Evolutionary conservation across 2,797 vertebrate species (phyloP).

Genomic region (Danio tinwini): DNA sequence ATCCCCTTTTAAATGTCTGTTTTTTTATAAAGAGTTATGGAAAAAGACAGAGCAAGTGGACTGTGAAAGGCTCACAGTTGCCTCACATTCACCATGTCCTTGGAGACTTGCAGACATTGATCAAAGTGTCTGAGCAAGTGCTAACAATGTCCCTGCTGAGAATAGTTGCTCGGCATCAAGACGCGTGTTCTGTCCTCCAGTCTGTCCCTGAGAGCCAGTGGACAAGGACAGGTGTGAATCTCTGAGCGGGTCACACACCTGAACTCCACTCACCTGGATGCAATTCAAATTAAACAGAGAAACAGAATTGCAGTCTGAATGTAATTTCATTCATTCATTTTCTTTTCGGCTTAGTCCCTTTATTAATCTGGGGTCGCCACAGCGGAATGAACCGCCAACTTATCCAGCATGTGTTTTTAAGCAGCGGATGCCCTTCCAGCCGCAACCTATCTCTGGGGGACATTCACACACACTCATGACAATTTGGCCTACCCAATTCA

Average conservation of each 20-base stretch:
- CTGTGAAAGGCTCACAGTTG: constrained; percentile 11
- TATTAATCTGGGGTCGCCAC: too few relatives aligned
- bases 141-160: constrained; percentile 66
- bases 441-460: too few relatives aligned
- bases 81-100: constrained; percentile 4
- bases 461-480: too few relatives aligned
- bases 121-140: constrained; percentile 52
- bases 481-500: too few relatives aligned
- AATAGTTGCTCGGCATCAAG: constrained; percentile 31
- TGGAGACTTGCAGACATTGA: constrained; percentile 36
- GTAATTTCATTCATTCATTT: background rate
- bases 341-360: too few relatives aligned
- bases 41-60: background rate
- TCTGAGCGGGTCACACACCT: constrained; percentile 36
- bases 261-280: background rate
- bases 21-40: background rate
- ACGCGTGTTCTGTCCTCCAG: constrained; percentile 14
- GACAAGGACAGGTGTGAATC: constrained; percentile 56
- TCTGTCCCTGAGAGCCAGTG: constrained; percentile 8
- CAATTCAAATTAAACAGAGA: background rate
- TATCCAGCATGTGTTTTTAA: too few relatives aligned
- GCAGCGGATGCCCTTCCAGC: too few relatives aligned
- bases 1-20: constrained; percentile 22
- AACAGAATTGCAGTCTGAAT: background rate
- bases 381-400: too few relatives aligned